Conservation (phyloP, 2,113 vertebrate species). For the Syngnathus floridae region DNA sequence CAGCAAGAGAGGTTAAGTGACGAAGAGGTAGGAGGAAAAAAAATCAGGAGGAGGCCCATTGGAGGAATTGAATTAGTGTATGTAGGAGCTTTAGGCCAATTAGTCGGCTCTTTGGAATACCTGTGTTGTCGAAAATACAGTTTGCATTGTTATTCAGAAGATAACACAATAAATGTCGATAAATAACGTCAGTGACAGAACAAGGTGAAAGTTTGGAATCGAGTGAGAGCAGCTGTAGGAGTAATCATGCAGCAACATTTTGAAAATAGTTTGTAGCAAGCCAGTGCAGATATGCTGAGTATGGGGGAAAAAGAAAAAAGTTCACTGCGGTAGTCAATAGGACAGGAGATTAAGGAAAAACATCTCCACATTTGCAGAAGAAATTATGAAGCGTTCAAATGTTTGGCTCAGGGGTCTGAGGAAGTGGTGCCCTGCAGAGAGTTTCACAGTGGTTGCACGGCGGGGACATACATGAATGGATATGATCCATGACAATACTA, state of each 20-base stretch:
- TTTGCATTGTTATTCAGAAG: not conserved
- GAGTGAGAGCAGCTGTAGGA: too few relatives aligned
- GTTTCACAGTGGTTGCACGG: not conserved
- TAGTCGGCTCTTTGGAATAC: slow-evolving; percentile 60
- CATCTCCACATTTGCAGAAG: not conserved
- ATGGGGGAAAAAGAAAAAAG: not conserved
- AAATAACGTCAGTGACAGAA: not conserved
- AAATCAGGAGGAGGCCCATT: slow-evolving; percentile 38
- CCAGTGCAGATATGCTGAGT: not conserved
- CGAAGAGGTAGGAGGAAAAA: slow-evolving; percentile 24
- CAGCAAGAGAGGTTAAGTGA: slow-evolving; percentile 55
- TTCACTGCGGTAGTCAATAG: not conserved
- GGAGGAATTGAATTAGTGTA: slow-evolving; percentile 78
- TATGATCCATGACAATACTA: not conserved
- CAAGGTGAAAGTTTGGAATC: not conserved
- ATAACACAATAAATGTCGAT: not conserved
- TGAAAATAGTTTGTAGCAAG: not conserved
- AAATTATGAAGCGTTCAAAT: not conserved
- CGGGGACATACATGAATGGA: not conserved
- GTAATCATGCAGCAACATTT: not conserved
- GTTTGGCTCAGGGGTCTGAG: not conserved
- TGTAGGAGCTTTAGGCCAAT: slow-evolving; percentile 73
- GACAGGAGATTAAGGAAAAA: not conserved
- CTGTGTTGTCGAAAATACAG: slow-evolving; percentile 12
- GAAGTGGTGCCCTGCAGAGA: not conserved